phyloP scores from a whole-genome alignment of 2,113 vertebrate genomes.

The Dasyurus viverrinus region DNA sequence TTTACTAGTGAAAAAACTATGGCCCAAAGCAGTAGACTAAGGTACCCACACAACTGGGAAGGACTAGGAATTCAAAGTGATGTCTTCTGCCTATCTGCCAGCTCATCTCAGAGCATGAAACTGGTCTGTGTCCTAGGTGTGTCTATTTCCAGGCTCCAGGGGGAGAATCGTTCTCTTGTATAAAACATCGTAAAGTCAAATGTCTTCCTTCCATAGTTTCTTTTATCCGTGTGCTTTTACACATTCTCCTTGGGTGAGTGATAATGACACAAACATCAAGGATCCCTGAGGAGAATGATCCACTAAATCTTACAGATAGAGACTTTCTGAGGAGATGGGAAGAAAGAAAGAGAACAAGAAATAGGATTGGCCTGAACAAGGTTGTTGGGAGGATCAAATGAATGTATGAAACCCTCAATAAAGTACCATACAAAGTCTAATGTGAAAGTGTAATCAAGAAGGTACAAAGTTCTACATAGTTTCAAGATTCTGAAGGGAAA shows the following conservation, averaged over 20 bases:
- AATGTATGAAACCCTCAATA: background rate
- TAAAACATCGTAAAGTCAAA: background rate
- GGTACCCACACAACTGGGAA: background rate
- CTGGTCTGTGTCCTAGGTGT: background rate
- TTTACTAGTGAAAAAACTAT: too few species aligned
- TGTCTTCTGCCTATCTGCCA: background rate
- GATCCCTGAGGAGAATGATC: background rate
- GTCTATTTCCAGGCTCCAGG: background rate
- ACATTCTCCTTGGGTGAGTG: background rate
- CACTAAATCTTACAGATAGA: background rate
- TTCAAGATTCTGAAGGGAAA: background rate
- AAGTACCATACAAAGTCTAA: background rate
- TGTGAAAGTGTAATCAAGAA: background rate
- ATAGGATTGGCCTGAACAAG: background rate
- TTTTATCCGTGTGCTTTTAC: background rate
- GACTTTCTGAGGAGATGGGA: background rate
- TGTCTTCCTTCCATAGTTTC: background rate
- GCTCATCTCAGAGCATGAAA: background rate
- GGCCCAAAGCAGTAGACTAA: too few species aligned
- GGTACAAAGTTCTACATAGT: background rate
- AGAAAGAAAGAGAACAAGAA: background rate
- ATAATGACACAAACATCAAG: background rate
- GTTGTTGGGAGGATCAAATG: background rate
- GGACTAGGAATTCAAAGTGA: background rate
- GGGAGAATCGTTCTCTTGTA: background rate